Base-by-base conservation (phyloP, 92 coral and sea anemone species). In the Porites cylindrica region DNA sequence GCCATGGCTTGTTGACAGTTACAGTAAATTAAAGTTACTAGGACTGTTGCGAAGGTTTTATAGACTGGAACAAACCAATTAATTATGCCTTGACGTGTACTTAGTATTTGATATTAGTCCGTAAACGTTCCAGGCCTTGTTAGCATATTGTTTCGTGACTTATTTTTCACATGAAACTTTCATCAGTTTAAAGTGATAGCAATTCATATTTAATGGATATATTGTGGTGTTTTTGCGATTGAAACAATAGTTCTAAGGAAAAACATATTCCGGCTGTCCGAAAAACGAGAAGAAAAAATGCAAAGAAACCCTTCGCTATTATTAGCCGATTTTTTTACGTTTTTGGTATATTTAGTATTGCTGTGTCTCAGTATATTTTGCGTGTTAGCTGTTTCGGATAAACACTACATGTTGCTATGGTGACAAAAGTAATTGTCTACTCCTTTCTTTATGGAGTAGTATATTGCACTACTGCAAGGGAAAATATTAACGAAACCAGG, bases 71-170 rank as follows among this genome's bases (percentile, higher is more conserved):
- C 13, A 59, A 69, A 69, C n/a, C 70, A 56, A 69, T 81, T 56
- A 58, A 81, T 81, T 54, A 81, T 51, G 18, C 67, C 24, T 3
- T 50, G 50, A 52, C 64, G 23, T 66, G 62, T 52, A 20, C 11
- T 80, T 2, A 81, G 77, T 38, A 70, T 60, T 2, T n/a, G 77
- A 81, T 81, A 81, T 81, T 70, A 52, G 85, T 54, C 59, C 10
- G n/a, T 17, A 26, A 19, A 10, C 66, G 11, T 52, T 80, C 26
- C 54, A 7, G 62, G 62, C 53, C 20, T 19, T 51, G 14, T 67
- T 20, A 47, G 10, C 23, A 24, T 68, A 51, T 81, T 12, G 53
- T 29, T 29, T 70, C 19, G 65, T 24, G 59, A 8, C 50, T 7
- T 51, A 70, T 18, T 8, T 70, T 81, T 26, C 32, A 75, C 19